A percentile compares a stretch with the other conserved stretches of the same genome.
Conservation (phyloP, 2,888 invertebrate genomes). For the Vanessa cardui region DNA sequence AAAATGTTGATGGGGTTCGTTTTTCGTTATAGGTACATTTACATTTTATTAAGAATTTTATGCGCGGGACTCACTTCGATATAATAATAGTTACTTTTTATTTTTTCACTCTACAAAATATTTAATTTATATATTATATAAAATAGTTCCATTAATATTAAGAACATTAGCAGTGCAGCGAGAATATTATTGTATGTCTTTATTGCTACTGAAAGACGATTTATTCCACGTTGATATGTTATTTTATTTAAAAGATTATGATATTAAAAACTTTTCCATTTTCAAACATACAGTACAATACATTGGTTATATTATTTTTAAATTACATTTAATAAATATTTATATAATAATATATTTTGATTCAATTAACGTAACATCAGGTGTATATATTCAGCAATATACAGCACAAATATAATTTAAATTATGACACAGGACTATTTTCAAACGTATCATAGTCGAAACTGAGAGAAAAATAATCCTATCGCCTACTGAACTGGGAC, state of each 20-base stretch:
- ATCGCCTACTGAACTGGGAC: no score
- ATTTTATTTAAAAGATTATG: neutral
- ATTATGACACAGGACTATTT: no score
- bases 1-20: neutral
- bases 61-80: no score
- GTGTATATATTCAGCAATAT: no score
- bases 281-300: neutral
- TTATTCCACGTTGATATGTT: conserved; percentile 1
- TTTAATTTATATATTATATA: no score
- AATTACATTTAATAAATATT: neutral
- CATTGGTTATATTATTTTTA: neutral
- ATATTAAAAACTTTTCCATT: neutral
- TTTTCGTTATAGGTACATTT: neutral
- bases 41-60: no score
- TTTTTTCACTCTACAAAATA: no score
- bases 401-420: no score
- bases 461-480: no score
- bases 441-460: no score
- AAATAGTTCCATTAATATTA: neutral
- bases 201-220: neutral
- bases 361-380: no score
- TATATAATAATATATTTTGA: neutral
- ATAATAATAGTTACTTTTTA: no score
- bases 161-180: neutral
- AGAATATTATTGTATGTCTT: neutral